Percentiles rank a stretch among this genome's conserved stretches.
Conservation (phyloP, 2,113 vertebrate species). For the Tupaia tana region DNA sequence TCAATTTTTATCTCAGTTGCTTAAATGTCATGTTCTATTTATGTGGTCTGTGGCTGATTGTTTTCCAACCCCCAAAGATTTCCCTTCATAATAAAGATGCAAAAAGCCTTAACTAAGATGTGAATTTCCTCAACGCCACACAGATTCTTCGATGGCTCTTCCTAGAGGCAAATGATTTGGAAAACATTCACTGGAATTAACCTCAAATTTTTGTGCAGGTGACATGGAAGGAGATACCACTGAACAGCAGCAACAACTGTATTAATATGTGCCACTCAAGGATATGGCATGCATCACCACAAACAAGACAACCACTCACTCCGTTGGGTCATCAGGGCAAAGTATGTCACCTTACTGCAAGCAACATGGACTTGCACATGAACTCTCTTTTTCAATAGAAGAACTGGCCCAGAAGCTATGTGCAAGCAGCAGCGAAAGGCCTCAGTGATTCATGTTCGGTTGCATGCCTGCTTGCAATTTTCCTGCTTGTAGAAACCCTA, state of each 20-base stretch:
- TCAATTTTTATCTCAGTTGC: not conserved
- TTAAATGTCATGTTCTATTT: not conserved
- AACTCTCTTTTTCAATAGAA: not conserved
- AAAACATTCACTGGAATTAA: not conserved
- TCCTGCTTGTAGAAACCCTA: not conserved
- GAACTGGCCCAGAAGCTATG: not conserved
- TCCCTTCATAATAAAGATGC: conserved; percentile 28
- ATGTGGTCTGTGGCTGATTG: not conserved
- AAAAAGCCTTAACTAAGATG: not conserved
- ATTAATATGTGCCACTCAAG: not conserved
- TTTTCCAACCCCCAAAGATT: not conserved
- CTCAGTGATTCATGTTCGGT: not conserved
- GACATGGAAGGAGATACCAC: not conserved
- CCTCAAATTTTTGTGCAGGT: not conserved
- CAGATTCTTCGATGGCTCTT: not conserved
- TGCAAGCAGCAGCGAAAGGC: not conserved
- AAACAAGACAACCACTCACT: not conserved
- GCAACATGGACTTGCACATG: not conserved
- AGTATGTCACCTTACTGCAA: not conserved
- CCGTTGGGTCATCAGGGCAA: not conserved
- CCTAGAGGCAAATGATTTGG: not conserved
- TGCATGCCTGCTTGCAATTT: not conserved
- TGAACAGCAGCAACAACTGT: not conserved
- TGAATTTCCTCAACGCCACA: not conserved
- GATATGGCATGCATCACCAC: not conserved